Evolutionary conservation across 2,113 vertebrate genomes (phyloP).

Genomic region (Henicopernis longicauda): DNA sequence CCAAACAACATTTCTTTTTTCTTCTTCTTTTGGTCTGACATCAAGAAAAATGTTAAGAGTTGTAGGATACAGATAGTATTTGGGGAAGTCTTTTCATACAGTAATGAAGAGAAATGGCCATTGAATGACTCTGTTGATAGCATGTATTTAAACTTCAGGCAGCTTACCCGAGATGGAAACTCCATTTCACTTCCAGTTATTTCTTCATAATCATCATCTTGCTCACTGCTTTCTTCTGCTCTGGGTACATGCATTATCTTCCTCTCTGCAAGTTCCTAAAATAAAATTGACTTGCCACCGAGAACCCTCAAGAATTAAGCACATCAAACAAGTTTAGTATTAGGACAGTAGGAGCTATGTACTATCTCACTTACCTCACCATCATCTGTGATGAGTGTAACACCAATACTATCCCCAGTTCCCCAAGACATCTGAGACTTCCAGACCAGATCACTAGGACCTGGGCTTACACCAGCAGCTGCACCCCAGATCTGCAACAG

Average conservation of each 20-base stretch:
- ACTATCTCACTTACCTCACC: constrained; percentile 69
- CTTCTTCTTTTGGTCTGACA: constrained; percentile 78
- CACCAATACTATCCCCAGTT: constrained; percentile 51
- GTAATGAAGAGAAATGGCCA: not conserved
- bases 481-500: constrained; percentile 81
- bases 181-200: constrained; percentile 59
- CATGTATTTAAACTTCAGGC: not conserved
- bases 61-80: not conserved
- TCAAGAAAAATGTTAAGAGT: constrained; percentile 28
- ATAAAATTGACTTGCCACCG: not conserved
- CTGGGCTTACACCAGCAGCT: constrained; percentile 63
- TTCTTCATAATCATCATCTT: constrained; percentile 71
- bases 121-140: not conserved
- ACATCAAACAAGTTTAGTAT: not conserved
- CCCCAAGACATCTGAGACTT: constrained; percentile 77
- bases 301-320: not conserved
- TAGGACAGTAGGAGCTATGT: not conserved
- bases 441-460: constrained; percentile 75
- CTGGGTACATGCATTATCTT: constrained; percentile 54
- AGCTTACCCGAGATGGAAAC: constrained; percentile 70
- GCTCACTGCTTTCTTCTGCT: constrained; percentile 46
- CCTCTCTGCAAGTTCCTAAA: constrained; percentile 77
- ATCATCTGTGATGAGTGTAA: constrained; percentile 71
- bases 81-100: not conserved
- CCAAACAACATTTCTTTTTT: constrained; percentile 83